phyloP scores from a whole-genome alignment of 2,888 invertebrate species.

The Amphipoea oculea region DNA sequence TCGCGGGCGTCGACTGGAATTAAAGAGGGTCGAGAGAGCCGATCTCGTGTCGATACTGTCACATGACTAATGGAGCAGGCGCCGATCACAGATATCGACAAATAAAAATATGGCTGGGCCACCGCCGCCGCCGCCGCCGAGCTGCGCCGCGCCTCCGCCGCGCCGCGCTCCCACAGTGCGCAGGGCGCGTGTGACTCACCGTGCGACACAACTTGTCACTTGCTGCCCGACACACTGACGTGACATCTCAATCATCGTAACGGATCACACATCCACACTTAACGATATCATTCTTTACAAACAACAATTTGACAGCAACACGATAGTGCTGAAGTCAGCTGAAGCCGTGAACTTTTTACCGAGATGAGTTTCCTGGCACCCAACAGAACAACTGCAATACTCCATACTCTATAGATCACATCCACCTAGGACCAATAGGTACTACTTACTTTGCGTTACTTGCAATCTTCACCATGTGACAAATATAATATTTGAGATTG shows the following conservation, averaged over 20 bases:
- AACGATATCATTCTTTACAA: constrained; percentile 50
- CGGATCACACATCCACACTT: constrained; percentile 48
- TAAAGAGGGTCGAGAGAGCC: constrained; percentile 84
- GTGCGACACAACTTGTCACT: constrained; percentile 42
- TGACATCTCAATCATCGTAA: constrained; percentile 49
- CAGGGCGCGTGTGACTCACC: constrained; percentile 42
- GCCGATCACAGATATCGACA: constrained; percentile 89
- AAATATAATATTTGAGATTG: background rate
- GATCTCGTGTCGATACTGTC: constrained; percentile 90
- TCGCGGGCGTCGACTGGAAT: constrained; percentile 83
- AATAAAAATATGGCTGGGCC: constrained; percentile 85
- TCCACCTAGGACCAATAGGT: background rate
- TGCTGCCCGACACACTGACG: constrained; percentile 34
- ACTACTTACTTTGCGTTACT: background rate
- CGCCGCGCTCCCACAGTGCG: constrained; percentile 56
- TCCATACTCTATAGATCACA: background rate
- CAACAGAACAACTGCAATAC: background rate
- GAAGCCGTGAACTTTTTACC: constrained; percentile 24
- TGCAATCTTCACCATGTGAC: too few species aligned
- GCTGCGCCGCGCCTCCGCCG: constrained; percentile 62
- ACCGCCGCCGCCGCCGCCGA: constrained; percentile 70
- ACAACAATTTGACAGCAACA: constrained; percentile 40
- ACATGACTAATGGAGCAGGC: constrained; percentile 90
- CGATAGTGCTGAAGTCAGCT: constrained; percentile 31
- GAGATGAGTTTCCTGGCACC: background rate